Evolutionary conservation across 35 echinoderm and acorn worm species (phyloP), one percentile per base, ranked within the genome.

Genomic region (Apostichopus californicus): DNA sequence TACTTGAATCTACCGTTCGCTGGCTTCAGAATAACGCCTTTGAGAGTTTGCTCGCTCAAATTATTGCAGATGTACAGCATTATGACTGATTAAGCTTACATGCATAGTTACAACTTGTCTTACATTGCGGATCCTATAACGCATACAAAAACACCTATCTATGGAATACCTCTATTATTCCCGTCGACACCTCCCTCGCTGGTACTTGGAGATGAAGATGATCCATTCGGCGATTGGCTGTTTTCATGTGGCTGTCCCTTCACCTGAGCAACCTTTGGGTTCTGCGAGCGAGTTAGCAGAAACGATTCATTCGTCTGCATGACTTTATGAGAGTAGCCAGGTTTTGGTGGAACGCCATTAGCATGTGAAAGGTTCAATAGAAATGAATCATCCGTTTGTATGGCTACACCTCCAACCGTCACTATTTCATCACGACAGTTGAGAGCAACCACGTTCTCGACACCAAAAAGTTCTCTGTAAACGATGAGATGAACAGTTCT

Each of bases 261-360:
- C 86, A 9, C 72, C 61, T 68, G 86, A 28, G 86, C 60, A 52
- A 89, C 68, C 53, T 72, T 94, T 14, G 90, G 80, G 22, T 77
- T 75, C 18, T 94, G 93, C 12, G 93, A 77, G 28, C 90, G 77
- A 65, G 79, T 61, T 24, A 94, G 68, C 5, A 94, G 80, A 64
- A 94, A 94, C 11, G 93, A 94, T 12, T 91, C 93, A 28, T 91
- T 91, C 4, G 93, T 94, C 89, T 94, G 93, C 93, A 94, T 94
- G 23, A 94, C 90, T 68, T 94, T 94, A 72, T 94, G 93, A 63
- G 93, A 78, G 79, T 91, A 78, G 22, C 93, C 93, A 26, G 78
- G 20, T 59, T 91, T 94, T n/a, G 93, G 93, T 65, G 93, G 88
- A 52, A 94, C 93, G 57, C 70, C 70, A 20, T 94, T 90, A 52